These are phyloP conservation scores for Tenthredo distinguenda DNA, from an alignment of 2,888 invertebrate genomes.

Conservation along the genomic window DNA sequence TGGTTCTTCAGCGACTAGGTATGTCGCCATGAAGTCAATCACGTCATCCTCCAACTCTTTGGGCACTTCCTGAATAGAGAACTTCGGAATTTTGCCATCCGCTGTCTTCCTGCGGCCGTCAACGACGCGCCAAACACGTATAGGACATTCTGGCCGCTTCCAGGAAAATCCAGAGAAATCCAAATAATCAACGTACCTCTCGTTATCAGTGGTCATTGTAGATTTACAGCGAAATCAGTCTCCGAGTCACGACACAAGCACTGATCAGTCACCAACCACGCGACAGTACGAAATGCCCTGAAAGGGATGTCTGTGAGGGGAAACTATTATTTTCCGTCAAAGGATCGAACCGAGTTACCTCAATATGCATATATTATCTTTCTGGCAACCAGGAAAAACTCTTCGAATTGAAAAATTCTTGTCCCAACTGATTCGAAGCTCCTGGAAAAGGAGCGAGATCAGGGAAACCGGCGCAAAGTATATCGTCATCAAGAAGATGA, in stretches of 20 bases:
- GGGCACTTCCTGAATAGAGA: slow-evolving; percentile 71
- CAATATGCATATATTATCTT: not conserved
- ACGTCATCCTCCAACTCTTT: slow-evolving; percentile 69
- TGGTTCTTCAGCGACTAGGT: not conserved
- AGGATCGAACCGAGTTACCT: not conserved
- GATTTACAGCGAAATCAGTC: not conserved
- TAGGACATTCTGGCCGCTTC: slow-evolving; percentile 63
- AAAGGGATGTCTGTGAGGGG: not conserved
- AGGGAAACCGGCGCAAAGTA: no score
- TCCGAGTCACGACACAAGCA: not conserved
- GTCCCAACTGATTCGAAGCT: no score
- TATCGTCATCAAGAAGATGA: no score
- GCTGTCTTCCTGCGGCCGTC: slow-evolving; percentile 60
- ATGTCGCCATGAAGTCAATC: slow-evolving; percentile 57
- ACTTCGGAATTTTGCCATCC: slow-evolving; percentile 58
- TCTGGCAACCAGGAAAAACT: not conserved
- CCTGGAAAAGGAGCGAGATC: no score
- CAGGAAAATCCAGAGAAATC: slow-evolving; percentile 50
- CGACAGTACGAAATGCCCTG: not conserved
- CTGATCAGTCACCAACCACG: not conserved
- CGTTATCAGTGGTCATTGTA: not conserved
- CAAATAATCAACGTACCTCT: not conserved
- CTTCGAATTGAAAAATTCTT: no score
- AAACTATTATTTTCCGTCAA: not conserved
- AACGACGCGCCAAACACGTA: slow-evolving; percentile 67